Evolutionary conservation across 1,140 invertebrate genomes (phyloP), one percentile per base, ranked within the genome.

Genomic region (Solenopsis fugax): DNA sequence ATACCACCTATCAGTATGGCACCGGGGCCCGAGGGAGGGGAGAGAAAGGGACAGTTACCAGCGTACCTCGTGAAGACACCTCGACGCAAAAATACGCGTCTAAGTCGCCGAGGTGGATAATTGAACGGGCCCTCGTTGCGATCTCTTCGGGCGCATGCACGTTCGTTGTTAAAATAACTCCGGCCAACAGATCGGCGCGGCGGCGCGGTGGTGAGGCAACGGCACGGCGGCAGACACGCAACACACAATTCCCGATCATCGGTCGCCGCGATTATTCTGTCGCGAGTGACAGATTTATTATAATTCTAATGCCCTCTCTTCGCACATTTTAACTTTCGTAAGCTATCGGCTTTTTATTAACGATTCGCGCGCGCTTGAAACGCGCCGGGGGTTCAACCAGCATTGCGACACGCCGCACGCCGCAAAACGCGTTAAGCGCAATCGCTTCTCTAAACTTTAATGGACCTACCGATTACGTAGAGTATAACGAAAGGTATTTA

Each of bases 201-300:
- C 41, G 41, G 41, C 41, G 41, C 41, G 41, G 4, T 21, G 69
- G 29, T 84, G 80, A 75, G 12, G 69, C 80, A 84, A 84, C 9
- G 34, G 34, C n/a, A 16, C 56, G 41, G 41, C 41, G 41, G 41
- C 41, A 41, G 18, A 48, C 41, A 69, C n/a, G 54, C 54, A 82
- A 71, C 29, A 50, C 9, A 60, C 54, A 18, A 73, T 60, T 48
- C 41, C 41, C 21, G n/a, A 60, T 71, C 21, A 24, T 41, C 24
- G 21, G 2, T 56, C 21, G 16, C 24, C 18, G 37, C 24, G 67
- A 60, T 82, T 73, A 60, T 82, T 34, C 16, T 16, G 41, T 41
- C 54, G 13, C 24, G 50, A n/a, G 18, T 69, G 21, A 69, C n/a
- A 56, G 29, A 84, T 84, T 84, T 73, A 75, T 82, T 58, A 60